phyloP scores from a whole-genome alignment of 1,140 invertebrate genomes.

The Holcopasites calliopsidis region DNA sequence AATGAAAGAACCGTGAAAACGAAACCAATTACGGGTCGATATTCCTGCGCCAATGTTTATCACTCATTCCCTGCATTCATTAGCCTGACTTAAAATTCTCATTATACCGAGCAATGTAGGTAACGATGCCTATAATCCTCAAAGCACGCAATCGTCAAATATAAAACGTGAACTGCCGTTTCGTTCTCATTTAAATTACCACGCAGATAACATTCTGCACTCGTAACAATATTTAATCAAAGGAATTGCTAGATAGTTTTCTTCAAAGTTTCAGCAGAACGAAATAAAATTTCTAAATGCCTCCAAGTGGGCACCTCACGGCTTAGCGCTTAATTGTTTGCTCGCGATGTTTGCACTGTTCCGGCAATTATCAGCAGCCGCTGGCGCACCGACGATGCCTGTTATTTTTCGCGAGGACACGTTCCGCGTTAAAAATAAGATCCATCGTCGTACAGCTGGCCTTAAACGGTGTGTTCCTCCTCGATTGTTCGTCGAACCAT shows the following conservation, averaged over 20 bases:
- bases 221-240: too few species aligned
- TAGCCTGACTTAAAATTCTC: too few species aligned
- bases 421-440: not conserved
- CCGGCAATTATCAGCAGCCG: conserved; percentile 35
- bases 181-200: too few species aligned
- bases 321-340: conserved; percentile 11
- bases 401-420: conserved; percentile 9
- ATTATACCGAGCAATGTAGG: too few species aligned
- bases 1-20: not conserved
- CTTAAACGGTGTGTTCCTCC: not conserved
- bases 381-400: not conserved
- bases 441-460: too few species aligned
- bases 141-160: too few species aligned
- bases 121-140: too few species aligned
- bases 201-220: too few species aligned
- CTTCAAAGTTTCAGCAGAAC: not conserved
- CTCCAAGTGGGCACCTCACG: too few species aligned
- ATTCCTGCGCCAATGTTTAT: not conserved
- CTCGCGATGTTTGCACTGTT: conserved; percentile 17
- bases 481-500: not conserved
- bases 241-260: too few species aligned
- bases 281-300: conserved; percentile 8
- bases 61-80: too few species aligned
- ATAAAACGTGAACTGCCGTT: too few species aligned
- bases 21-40: not conserved